These are phyloP conservation scores for Trachelus tabidus DNA, from an alignment of 2,888 invertebrate species.

Conservation along the genomic window DNA sequence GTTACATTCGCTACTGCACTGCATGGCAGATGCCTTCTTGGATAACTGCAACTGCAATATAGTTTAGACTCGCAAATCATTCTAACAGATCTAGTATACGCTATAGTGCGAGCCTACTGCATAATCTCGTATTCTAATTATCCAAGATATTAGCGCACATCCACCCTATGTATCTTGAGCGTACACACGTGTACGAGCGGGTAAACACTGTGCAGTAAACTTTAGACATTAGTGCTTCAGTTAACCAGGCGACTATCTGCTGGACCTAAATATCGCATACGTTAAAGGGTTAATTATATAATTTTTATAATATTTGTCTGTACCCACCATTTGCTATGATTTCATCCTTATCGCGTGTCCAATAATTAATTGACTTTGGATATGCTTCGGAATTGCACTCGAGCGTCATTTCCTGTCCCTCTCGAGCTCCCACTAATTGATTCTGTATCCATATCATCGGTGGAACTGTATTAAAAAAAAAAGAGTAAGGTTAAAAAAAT, in stretches of 20 bases:
- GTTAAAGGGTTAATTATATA: background rate
- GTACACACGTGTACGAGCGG: background rate
- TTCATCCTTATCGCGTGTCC: conserved; percentile 80
- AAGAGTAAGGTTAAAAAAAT: background rate
- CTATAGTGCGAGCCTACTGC: conserved; percentile 3
- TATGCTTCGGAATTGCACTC: conserved; percentile 88
- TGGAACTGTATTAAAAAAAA: conserved; percentile 73
- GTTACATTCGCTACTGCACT: background rate
- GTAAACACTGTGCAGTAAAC: background rate
- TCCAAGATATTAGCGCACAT: conserved; percentile 34
- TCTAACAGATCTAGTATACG: background rate
- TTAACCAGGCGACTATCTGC: background rate
- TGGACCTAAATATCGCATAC: background rate
- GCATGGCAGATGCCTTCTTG: background rate
- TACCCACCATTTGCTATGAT: conserved; percentile 80
- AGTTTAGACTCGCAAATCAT: background rate
- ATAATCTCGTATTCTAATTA: conserved; percentile 35
- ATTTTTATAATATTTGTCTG: background rate
- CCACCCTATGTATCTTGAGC: background rate
- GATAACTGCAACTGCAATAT: background rate
- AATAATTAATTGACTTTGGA: conserved; percentile 89
- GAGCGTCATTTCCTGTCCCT: conserved; percentile 79
- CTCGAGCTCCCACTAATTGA: conserved; percentile 83
- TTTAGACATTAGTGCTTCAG: background rate
- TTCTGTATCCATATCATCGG: conserved; percentile 88